Conservation (phyloP, 1,140 invertebrate species). For the Druon quercuslanigerum region DNA sequence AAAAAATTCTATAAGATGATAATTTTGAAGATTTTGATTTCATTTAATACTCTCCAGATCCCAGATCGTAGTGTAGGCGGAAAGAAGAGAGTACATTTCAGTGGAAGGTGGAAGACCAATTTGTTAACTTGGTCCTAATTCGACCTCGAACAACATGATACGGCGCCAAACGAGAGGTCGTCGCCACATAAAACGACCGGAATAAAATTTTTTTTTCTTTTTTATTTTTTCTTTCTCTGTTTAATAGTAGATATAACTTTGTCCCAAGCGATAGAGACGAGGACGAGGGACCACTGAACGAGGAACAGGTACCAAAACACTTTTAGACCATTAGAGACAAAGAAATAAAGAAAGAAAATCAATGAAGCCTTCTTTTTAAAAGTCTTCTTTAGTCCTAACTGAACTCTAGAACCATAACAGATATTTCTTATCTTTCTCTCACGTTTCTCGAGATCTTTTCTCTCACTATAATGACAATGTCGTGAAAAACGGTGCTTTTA, state of each 20-base stretch:
- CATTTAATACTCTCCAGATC: no score
- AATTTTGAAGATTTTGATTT: not conserved
- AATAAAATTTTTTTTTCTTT: conserved; percentile 24
- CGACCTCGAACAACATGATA: conserved; percentile 35
- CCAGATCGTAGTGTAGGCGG: not conserved
- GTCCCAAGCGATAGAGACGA: not conserved
- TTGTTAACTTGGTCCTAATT: conserved; percentile 54
- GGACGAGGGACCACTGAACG: not conserved
- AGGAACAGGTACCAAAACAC: conserved; percentile 22
- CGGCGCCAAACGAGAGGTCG: conserved; percentile 33
- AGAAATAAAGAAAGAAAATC: conserved; percentile 3
- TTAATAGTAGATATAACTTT: conserved; percentile 13
- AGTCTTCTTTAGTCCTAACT: not conserved
- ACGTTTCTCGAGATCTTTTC: conserved; percentile 12
- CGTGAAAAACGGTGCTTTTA: not conserved
- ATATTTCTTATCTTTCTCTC: conserved; percentile 14
- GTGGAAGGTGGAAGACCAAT: conserved; percentile 46
- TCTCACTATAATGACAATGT: not conserved
- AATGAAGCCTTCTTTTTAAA: conserved; percentile 4
- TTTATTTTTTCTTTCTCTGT: no score
- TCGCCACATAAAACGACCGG: conserved; percentile 25
- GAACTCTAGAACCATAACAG: not conserved
- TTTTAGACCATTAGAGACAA: conserved; percentile 22
- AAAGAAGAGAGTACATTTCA: conserved; percentile 28
- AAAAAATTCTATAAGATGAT: not conserved